Evolutionary conservation across 2,113 vertebrate genomes (phyloP).

Genomic region (Sphaerodactylus townsendi): DNA sequence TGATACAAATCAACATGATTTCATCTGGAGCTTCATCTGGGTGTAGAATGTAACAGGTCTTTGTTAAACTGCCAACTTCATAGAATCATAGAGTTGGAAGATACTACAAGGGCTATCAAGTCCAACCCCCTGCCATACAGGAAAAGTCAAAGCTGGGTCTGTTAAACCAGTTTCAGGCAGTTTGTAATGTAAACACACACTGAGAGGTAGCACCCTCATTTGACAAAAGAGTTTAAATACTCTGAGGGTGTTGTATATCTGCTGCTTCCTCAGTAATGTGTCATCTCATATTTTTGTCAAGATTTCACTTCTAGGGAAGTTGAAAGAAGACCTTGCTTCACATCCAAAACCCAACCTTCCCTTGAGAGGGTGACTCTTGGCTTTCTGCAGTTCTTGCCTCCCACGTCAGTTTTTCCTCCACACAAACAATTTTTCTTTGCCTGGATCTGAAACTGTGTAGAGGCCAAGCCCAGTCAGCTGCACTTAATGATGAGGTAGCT

Average conservation of each 20-base stretch:
- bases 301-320: not conserved
- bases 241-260: not conserved
- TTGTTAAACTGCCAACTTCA: too few relatives aligned
- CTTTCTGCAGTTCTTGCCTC: not conserved
- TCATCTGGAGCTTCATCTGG: not conserved
- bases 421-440: not conserved
- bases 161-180: not conserved
- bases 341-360: not conserved
- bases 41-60: not conserved
- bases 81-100: too few relatives aligned
- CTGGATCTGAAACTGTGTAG: not conserved
- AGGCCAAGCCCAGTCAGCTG: not conserved
- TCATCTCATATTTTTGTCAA: not conserved
- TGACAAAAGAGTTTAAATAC: not conserved
- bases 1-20: not conserved
- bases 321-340: not conserved
- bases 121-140: too few relatives aligned
- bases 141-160: not conserved
- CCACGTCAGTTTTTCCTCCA: slow-evolving; percentile 2
- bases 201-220: not conserved
- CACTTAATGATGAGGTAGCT: slow-evolving; percentile 1
- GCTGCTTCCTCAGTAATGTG: not conserved
- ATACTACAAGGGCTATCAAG: too few relatives aligned
- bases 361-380: not conserved
- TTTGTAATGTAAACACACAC: not conserved